Evolutionary conservation across 2,888 invertebrate genomes (phyloP).

Genomic region (Cephus runcator): DNA sequence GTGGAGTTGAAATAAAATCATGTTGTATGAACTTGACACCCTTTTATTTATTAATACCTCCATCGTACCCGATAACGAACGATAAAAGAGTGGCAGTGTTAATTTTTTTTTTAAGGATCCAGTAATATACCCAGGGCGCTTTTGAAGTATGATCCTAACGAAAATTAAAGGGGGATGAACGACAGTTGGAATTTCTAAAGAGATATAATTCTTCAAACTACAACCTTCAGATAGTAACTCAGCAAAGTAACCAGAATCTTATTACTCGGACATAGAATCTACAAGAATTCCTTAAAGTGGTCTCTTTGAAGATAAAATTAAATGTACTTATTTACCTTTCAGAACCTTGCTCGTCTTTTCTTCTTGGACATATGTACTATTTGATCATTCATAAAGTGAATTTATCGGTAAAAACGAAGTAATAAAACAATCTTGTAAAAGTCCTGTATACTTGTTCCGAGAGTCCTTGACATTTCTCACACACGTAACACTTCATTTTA

Average conservation of each 20-base stretch:
- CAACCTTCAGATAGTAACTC: neutral
- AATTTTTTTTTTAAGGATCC: no score
- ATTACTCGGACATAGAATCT: neutral
- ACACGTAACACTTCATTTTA: neutral
- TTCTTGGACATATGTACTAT: no score
- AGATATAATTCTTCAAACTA: neutral
- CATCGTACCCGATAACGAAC: no score
- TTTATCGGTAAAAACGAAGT: no score
- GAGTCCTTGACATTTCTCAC: neutral
- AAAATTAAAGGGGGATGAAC: neutral
- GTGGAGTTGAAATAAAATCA: neutral
- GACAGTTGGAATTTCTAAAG: no score
- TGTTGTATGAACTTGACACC: neutral
- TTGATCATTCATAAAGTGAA: no score
- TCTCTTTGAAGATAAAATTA: neutral
- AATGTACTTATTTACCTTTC: neutral
- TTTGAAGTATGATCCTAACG: no score
- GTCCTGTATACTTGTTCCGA: neutral
- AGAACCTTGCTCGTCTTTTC: no score
- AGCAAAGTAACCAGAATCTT: neutral
- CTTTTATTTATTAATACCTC: no score
- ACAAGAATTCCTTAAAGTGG: neutral
- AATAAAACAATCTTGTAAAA: neutral
- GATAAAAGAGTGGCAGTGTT: no score
- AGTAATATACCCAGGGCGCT: no score